Conservation (phyloP, 2,888 invertebrate species). For the Tiliacea citrago region DNA sequence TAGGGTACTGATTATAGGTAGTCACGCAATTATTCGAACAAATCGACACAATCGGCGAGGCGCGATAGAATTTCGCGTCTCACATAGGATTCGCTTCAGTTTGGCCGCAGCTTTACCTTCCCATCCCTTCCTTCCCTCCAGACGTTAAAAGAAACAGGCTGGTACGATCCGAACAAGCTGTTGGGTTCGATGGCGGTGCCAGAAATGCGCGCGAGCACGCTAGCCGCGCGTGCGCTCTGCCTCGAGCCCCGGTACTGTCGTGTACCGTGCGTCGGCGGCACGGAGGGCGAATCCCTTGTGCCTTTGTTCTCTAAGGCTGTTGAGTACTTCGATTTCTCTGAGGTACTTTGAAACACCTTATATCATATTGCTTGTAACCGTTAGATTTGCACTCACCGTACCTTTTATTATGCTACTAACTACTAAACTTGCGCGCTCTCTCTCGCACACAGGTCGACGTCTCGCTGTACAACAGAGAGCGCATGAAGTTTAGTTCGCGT, state of each 20-base stretch:
- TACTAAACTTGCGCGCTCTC: too few relatives aligned
- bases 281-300: slow-evolving; percentile 83
- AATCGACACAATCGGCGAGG: too few relatives aligned
- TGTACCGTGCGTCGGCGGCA: slow-evolving; percentile 86
- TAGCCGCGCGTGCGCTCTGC: slow-evolving; percentile 83
- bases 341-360: slow-evolving; percentile 73
- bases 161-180: slow-evolving; percentile 84
- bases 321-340: slow-evolving; percentile 83
- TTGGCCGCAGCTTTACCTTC: not conserved
- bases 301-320: slow-evolving; percentile 86
- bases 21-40: too few relatives aligned
- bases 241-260: slow-evolving; percentile 84
- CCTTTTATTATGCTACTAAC: too few relatives aligned
- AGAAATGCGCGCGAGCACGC: slow-evolving; percentile 87
- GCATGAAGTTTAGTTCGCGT: too few relatives aligned
- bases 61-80: not conserved
- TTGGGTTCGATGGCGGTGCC: slow-evolving; percentile 86
- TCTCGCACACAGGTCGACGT: too few relatives aligned
- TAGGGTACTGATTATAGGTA: too few relatives aligned
- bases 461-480: too few relatives aligned
- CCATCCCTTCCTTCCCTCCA: slow-evolving; percentile 59
- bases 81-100: not conserved
- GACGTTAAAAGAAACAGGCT: slow-evolving; percentile 86
- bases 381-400: not conserved
- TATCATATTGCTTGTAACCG: not conserved